Evolutionary conservation across 1,140 invertebrate species (phyloP), one percentile per base, ranked within the genome.

Genomic region (Heliconius himera): DNA sequence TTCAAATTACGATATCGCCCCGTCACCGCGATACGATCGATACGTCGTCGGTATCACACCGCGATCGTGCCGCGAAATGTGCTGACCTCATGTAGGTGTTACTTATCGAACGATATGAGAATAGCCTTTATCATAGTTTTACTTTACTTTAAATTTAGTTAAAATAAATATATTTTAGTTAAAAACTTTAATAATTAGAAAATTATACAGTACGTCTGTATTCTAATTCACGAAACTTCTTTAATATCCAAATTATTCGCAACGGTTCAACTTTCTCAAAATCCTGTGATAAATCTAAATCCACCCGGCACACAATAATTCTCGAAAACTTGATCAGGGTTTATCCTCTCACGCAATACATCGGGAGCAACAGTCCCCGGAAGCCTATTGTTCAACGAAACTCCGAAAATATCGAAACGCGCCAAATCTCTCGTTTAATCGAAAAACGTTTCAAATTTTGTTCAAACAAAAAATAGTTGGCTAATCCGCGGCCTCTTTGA

Each of bases 401-500:
- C 84, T 83, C 76, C 82, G 56, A 88, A 90, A 89, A 89, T 88
- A 90, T 88, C 73, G 79, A 82, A 80, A 85, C 88, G 87, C 89
- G 89, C 88, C 83, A 91, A 93, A 94, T 92, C 91, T 91, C 86
- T 88, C 84, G 85, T 89, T 84, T 90, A 90, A 91, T 91, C 91
- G 86, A 89, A 88, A 78, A 92, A 87, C 86, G 88, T 90, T 93
- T 92, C 88, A 83, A 88, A 91, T 92, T 92, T 89, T 90, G 88
- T 83, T 86, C 86, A 82, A 81, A 82, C 86, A 88, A 93, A 92
- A 93, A 92, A 89, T 84, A 85, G 79, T 84, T 85, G 77, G 83
- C 85, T 90, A 91, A 92, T 90, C 91, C 89, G 92, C 91, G 92
- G 92, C 87, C 22, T 82, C 91, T 94, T 94, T 94, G 91, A 93